Conservation (phyloP, 2,113 vertebrate species). For the Urocitellus parryii region DNA sequence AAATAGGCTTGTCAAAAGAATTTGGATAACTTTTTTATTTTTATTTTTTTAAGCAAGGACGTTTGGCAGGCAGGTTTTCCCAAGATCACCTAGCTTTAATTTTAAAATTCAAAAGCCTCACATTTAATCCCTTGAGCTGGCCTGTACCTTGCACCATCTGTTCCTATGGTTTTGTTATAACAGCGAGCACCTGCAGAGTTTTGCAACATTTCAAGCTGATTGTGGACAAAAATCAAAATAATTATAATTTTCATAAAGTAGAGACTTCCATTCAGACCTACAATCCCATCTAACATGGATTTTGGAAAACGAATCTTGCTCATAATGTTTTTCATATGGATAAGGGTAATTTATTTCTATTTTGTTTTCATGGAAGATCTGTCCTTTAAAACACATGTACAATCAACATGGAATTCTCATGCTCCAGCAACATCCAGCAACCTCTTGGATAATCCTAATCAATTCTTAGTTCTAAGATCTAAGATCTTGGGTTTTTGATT, state of each 20-base stretch:
- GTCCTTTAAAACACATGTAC: constrained; percentile 60
- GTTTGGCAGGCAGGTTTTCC: constrained; percentile 88
- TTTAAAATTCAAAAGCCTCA: constrained; percentile 92
- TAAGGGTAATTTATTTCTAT: constrained; percentile 65
- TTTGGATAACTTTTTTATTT: constrained; percentile 86
- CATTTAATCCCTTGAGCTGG: constrained; percentile 91
- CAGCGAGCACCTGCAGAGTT: constrained; percentile 90
- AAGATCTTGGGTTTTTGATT: constrained; percentile 14
- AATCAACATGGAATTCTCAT: constrained; percentile 73
- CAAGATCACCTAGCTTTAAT: constrained; percentile 90
- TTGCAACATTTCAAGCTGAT: constrained; percentile 92
- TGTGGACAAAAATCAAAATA: constrained; percentile 90
- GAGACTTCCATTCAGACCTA: constrained; percentile 80
- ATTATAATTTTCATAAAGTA: constrained; percentile 90
- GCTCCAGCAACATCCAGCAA: constrained; percentile 45
- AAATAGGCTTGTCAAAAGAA: constrained; percentile 87
- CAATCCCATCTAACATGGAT: constrained; percentile 80
- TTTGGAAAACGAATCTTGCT: constrained; percentile 72
- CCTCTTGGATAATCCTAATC: neutral
- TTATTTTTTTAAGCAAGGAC: constrained; percentile 81
- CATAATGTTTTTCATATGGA: constrained; percentile 54
- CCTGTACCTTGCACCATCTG: constrained; percentile 91
- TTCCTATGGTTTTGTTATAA: constrained; percentile 91
- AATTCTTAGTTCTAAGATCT: constrained; percentile 42
- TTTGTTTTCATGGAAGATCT: constrained; percentile 70